Percentiles rank a stretch among this genome's conserved stretches.
Evolutionary conservation across 2,888 invertebrate species (phyloP).

Genomic region (Drosophila planitibia): DNA sequence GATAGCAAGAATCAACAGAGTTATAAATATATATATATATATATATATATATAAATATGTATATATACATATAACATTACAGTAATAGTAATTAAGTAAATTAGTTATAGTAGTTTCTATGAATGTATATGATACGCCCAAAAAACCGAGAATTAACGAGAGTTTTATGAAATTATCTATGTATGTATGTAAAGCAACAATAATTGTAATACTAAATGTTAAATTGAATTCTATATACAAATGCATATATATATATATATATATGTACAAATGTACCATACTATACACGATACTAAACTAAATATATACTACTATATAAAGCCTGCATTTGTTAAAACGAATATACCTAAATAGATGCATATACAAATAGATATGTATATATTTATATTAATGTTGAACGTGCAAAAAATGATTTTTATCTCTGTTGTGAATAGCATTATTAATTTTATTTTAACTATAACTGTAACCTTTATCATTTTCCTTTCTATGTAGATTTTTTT

Average conservation of each 20-base stretch:
- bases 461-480: slow-evolving; percentile 5
- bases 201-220: slow-evolving; percentile 35
- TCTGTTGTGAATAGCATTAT: slow-evolving; percentile 46
- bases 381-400: slow-evolving; percentile 45
- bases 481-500: neutral
- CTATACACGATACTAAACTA: slow-evolving; percentile 16
- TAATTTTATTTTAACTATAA: slow-evolving; percentile 24
- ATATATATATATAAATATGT: neutral
- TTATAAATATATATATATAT: slow-evolving; percentile 23
- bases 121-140: slow-evolving; percentile 30
- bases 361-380: slow-evolving; percentile 4
- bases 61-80: slow-evolving; percentile 14
- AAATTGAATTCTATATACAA: slow-evolving; percentile 30
- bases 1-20: slow-evolving; percentile 37
- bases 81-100: slow-evolving; percentile 23
- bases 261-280: neutral
- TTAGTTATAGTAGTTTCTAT: slow-evolving; percentile 37
- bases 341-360: slow-evolving; percentile 33
- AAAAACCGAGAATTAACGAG: slow-evolving; percentile 20
- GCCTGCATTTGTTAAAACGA: slow-evolving; percentile 68
- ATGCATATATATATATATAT: slow-evolving; percentile 6
- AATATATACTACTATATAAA: slow-evolving; percentile 40
- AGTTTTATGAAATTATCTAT: slow-evolving; percentile 33
- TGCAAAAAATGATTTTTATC: slow-evolving; percentile 33
- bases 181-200: slow-evolving; percentile 27